Base-by-base conservation (phyloP, 2,888 invertebrate genomes). In the Rotaria socialis region DNA sequence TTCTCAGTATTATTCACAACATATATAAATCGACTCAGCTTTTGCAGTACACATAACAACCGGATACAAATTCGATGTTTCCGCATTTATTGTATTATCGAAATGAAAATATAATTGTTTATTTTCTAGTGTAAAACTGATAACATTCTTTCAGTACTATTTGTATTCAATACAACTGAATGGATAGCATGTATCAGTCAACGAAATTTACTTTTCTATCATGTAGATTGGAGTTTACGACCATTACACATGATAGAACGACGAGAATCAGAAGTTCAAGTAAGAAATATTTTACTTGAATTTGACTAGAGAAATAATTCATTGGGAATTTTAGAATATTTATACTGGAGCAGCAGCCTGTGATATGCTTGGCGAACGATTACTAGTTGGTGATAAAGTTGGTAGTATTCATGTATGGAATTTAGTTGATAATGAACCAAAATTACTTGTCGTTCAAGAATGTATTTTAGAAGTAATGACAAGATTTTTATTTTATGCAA, bases 121-220 rank as follows among this genome's bases (percentile, higher is more conserved):
- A 6, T 22, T 19, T 55, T 52, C 52, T 80, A 80, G 80, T 41
- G 80, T 47, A 80, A 80, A 47, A 47, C 80, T 5, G 80, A 80
- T 24, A 80, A 80, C 2, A 47, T 80, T n/a, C 47, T 80, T 14
- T 80, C 47, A 47, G n/a, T 41, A 47, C n/a, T 43, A n/a, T 80
- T 80, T 80, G 80, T 47, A n/a, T 80, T 80, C 19, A 47, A 80
- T n/a, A 80, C 80, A 47, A 43, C 22, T n/a, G 80, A 80, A 47
- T 80, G 80, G 80, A 47, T 80, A 41, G 80, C 24, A n/a, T 80
- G 80, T 47, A 47, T 80, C 2, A 80, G 47, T 24, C 47, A 47
- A n/a, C 80, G 19, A n/a, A 24, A 80, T 80, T 80, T 80, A 47
- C 3, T 80, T 10, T 80, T 80, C 16, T 80, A 80, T 80, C 43